Conservation (phyloP, 2,888 invertebrate genomes). For the Nomada goodeniana region DNA sequence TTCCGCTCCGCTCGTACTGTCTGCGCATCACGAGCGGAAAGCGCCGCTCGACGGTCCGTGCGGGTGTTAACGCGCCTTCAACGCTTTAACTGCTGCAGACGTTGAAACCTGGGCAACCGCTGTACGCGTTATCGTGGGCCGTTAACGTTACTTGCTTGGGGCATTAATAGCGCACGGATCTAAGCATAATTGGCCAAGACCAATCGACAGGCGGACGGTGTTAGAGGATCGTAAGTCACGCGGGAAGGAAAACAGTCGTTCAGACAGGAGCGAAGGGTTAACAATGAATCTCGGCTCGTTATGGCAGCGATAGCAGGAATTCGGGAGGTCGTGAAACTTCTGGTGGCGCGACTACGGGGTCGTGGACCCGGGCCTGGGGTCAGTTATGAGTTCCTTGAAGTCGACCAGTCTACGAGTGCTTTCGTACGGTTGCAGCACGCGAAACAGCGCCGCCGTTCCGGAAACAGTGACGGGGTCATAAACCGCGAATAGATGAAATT, state of each 20-base stretch:
- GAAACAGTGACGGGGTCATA: constrained; percentile 55
- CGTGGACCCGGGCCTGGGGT: too few relatives aligned
- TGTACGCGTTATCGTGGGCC: background rate
- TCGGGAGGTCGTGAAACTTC: constrained; percentile 11
- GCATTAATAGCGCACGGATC: background rate
- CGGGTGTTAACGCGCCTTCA: constrained; percentile 44
- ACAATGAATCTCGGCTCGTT: constrained; percentile 32
- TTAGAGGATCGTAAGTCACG: too few relatives aligned
- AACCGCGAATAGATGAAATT: constrained; percentile 70
- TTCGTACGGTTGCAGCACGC: constrained; percentile 13
- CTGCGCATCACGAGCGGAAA: constrained; percentile 20
- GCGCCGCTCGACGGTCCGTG: constrained; percentile 11
- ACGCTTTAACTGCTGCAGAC: background rate
- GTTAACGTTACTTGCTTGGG: background rate
- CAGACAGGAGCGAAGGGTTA: too few relatives aligned
- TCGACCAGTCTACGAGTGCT: constrained; percentile 44
- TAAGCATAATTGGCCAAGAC: too few relatives aligned
- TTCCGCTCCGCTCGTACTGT: background rate
- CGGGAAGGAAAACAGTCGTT: too few relatives aligned
- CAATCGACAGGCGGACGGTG: too few relatives aligned
- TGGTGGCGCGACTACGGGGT: too few relatives aligned
- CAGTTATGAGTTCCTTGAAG: constrained; percentile 38
- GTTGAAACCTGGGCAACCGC: too few relatives aligned
- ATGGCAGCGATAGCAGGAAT: constrained; percentile 36
- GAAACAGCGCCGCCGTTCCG: constrained; percentile 62